Evolutionary conservation across 2,797 vertebrate genomes (phyloP).

Genomic region (Echeneis naucrates): DNA sequence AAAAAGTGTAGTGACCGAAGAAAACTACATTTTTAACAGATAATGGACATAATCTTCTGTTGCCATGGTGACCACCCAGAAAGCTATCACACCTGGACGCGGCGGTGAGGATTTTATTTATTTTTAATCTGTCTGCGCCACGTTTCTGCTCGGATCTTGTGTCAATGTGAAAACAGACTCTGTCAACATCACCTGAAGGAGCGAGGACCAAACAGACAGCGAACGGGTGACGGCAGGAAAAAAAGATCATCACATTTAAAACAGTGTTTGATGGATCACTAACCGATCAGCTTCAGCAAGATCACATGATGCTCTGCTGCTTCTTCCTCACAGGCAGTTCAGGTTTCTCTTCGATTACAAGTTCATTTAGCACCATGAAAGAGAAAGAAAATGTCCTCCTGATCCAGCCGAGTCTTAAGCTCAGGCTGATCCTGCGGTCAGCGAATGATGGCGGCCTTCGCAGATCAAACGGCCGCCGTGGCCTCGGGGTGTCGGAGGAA

Average conservation of each 20-base stretch:
- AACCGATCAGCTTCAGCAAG: conserved; percentile 4
- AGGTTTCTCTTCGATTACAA: too few relatives aligned
- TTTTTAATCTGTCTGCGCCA: background rate
- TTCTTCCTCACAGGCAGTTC: background rate
- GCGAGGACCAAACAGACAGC: background rate
- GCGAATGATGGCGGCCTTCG: conserved; percentile 46
- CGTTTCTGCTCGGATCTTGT: background rate
- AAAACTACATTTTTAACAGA: too few relatives aligned
- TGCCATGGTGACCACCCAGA: background rate
- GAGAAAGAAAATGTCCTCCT: background rate
- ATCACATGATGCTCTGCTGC: background rate
- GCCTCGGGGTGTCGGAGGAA: conserved; percentile 23
- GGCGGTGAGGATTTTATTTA: too few relatives aligned
- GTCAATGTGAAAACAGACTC: conserved; percentile 9
- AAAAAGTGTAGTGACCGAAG: too few relatives aligned
- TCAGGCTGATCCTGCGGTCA: conserved; percentile 28
- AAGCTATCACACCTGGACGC: background rate
- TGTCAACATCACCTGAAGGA: conserved; percentile 18
- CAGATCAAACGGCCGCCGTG: conserved; percentile 53
- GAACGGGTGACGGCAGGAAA: too few relatives aligned
- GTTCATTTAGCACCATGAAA: conserved; percentile 6
- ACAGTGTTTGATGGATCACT: too few relatives aligned
- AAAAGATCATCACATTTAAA: too few relatives aligned
- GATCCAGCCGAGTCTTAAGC: conserved; percentile 15
- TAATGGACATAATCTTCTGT: too few relatives aligned